Conservation (phyloP, 2,113 vertebrate genomes). For the Gambusia holbrooki region DNA sequence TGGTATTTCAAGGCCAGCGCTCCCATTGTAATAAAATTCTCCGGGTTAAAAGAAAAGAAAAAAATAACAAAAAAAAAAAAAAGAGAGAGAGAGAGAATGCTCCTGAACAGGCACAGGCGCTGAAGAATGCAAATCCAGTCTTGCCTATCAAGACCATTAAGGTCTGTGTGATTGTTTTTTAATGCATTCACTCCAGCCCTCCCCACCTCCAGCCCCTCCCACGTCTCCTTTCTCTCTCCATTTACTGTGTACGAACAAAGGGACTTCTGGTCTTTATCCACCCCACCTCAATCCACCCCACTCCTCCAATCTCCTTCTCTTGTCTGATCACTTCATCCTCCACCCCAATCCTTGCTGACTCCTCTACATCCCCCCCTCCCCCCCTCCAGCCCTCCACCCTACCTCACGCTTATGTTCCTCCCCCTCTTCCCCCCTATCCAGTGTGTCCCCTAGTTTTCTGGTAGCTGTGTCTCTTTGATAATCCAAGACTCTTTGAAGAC, state of each 20-base stretch:
- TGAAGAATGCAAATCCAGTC: constrained; percentile 65
- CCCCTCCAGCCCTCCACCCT: constrained; percentile 5
- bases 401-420: constrained; percentile 66
- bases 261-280: constrained; percentile 67
- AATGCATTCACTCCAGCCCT: constrained; percentile 54
- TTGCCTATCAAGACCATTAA: constrained; percentile 71
- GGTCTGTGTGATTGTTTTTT: constrained; percentile 68
- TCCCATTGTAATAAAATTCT: constrained; percentile 65
- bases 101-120: constrained; percentile 50
- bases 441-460: constrained; percentile 78
- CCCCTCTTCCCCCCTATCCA: constrained; percentile 70
- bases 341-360: constrained; percentile 73
- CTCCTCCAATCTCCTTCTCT: constrained; percentile 49
- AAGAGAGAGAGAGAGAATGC: constrained; percentile 4
- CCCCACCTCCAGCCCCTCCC: constrained; percentile 5
- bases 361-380: constrained; percentile 33
- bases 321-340: constrained; percentile 79
- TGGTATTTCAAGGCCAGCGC: constrained; percentile 71
- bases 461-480: constrained; percentile 82
- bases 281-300: constrained; percentile 8
- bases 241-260: constrained; percentile 70
- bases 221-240: constrained; percentile 25
- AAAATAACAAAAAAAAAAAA: constrained; percentile 1
- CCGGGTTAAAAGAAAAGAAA: constrained; percentile 1
- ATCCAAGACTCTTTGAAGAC: constrained; percentile 82